Base-by-base conservation (phyloP, 2,888 invertebrate genomes). In the Zhuqinia jingwanae region DNA sequence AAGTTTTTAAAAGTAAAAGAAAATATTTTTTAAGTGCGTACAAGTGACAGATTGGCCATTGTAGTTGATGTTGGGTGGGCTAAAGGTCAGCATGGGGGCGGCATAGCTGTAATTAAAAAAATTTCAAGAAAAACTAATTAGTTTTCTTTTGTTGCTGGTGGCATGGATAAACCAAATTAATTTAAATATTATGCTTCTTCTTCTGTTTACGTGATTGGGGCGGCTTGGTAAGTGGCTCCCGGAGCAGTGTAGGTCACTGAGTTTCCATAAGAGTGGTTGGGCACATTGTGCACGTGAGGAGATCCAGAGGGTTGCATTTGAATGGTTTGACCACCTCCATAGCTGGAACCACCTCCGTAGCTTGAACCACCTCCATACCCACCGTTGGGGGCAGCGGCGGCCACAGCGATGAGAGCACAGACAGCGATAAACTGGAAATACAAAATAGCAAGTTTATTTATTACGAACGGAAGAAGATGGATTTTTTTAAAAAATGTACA, bases 11-110 rank as follows among this genome's bases (percentile, higher is more conserved):
- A n/a, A n/a, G n/a, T n/a, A n/a, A n/a, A n/a, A n/a, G n/a, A n/a
- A n/a, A n/a, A n/a, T n/a, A n/a, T n/a, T n/a, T n/a, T n/a, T n/a
- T n/a, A n/a, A n/a, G n/a, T n/a, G n/a, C n/a, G n/a, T 81, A 81
- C 81, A 87, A 22, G 84, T 84, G 63, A 87, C 84, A 45, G 87
- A 50, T 58, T 87, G 87, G 2, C 79, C 87, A 50, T 73, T 84
- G 87, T 87, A 87, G 70, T 84, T 83, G 36, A 87, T 76, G 13
- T 36, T 42, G 0, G 85, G 80, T 56, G 85, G 85, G 75, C 60
- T 47, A 65, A 85, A 85, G 50, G 75, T 85, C 13, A 87, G 17
- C 63, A 78, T 79, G 10, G 87, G 87, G 11, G 83, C 73, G 45
- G 78, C 79, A 25, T 87, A 87, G 42, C n/a, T n/a, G n/a, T n/a